These are phyloP conservation scores for Allacma fusca DNA, from an alignment of 2,888 invertebrate genomes.

Conservation along the genomic window DNA sequence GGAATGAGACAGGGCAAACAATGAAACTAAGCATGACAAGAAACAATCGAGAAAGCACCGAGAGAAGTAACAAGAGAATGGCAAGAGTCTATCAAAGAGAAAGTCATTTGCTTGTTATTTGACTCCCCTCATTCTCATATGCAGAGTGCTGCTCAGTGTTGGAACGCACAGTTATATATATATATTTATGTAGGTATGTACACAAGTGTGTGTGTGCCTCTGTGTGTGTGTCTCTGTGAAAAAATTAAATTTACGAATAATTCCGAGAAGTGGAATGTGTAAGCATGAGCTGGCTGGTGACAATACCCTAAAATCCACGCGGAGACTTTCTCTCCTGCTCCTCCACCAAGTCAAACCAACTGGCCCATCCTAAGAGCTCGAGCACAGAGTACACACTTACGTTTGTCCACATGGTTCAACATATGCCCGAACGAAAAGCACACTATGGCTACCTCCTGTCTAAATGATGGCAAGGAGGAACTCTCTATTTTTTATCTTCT, in stretches of 20 bases:
- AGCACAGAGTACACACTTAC: too few relatives aligned
- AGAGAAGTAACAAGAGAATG: conserved; percentile 13
- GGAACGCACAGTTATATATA: not conserved
- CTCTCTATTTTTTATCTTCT: conserved; percentile 54
- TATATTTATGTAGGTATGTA: too few relatives aligned
- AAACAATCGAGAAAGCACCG: conserved; percentile 32
- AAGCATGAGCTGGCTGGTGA: conserved; percentile 1
- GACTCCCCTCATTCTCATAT: not conserved
- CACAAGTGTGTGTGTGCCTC: not conserved
- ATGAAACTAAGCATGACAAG: conserved; percentile 43
- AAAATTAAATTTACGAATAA: conserved; percentile 17
- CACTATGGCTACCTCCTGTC: conserved; percentile 16
- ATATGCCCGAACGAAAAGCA: too few relatives aligned
- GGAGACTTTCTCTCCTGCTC: not conserved
- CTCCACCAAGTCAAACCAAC: not conserved
- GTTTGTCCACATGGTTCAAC: too few relatives aligned
- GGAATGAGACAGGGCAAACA: conserved; percentile 21
- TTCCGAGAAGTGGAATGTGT: conserved; percentile 19
- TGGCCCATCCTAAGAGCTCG: too few relatives aligned
- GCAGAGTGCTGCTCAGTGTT: not conserved
- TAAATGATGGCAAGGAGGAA: conserved; percentile 41
- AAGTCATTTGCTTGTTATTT: conserved; percentile 24
- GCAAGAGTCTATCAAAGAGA: conserved; percentile 26
- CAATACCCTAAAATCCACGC: not conserved
- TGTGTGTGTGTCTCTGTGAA: conserved; percentile 6